These are phyloP conservation scores for Heliconius hermathena DNA, from an alignment of 1,140 invertebrate species.

Conservation along the genomic window DNA sequence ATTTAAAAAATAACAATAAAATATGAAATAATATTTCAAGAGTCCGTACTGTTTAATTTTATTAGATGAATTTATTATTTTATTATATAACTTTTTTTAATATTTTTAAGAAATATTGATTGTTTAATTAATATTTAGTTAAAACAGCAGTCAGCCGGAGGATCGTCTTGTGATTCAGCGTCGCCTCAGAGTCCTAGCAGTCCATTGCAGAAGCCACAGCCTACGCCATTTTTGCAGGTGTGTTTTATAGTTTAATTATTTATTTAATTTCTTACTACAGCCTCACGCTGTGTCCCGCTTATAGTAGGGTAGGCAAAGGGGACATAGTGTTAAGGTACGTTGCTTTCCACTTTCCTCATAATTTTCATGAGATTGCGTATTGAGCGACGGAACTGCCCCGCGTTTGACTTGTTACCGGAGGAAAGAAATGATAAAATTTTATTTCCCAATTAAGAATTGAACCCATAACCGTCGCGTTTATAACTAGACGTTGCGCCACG, in stretches of 20 bases:
- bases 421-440: background rate
- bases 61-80: background rate
- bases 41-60: no score
- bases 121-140: conserved; percentile 50
- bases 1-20: background rate
- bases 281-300: background rate
- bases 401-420: background rate
- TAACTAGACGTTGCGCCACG: background rate
- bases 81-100: background rate
- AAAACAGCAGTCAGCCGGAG: conserved; percentile 73
- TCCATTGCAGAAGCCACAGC: conserved; percentile 73
- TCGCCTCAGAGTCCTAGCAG: conserved; percentile 80
- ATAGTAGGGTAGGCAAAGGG: background rate
- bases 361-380: background rate
- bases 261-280: background rate
- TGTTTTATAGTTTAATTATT: conserved; percentile 9
- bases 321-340: background rate
- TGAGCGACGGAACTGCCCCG: no score
- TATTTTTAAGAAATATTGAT: background rate
- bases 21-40: no score
- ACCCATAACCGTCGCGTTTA: background rate
- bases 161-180: conserved; percentile 76
- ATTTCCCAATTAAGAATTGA: background rate
- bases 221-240: conserved; percentile 71
- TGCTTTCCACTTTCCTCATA: background rate